A percentile compares a stretch with the other conserved stretches of the same genome.
These are phyloP conservation scores for Pteromalus puparum DNA, from an alignment of 1,140 invertebrate species.

Conservation along the genomic window DNA sequence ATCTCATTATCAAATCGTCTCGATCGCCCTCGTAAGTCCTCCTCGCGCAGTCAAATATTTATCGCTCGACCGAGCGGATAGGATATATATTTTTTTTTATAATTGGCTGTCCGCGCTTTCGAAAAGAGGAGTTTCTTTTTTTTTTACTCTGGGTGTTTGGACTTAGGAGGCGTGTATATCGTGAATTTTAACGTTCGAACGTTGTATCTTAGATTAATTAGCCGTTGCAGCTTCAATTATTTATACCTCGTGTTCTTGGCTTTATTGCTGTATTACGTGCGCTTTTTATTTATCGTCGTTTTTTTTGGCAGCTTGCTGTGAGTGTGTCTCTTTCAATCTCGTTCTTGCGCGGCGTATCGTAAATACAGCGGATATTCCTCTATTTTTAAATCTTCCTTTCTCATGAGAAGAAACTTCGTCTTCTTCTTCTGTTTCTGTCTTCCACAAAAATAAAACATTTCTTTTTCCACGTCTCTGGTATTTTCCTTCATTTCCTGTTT, in stretches of 20 bases:
- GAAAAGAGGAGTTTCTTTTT: not conserved
- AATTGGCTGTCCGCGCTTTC: constrained; percentile 1
- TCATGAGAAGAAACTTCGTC: not conserved
- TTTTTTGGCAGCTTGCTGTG: not conserved
- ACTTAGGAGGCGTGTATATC: not conserved
- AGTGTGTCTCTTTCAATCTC: not conserved
- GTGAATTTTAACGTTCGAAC: not conserved
- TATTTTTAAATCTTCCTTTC: constrained; percentile 32
- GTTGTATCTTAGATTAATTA: too few relatives aligned
- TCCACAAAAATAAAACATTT: constrained; percentile 25
- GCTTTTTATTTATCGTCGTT: not conserved
- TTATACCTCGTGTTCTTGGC: too few relatives aligned
- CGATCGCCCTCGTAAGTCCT: constrained; percentile 17
- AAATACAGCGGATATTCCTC: constrained; percentile 11
- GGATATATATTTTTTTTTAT: constrained; percentile 1
- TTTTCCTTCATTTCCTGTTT: constrained; percentile 24
- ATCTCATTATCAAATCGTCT: constrained; percentile 47
- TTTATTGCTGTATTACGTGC: too few relatives aligned
- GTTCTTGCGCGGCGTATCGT: not conserved
- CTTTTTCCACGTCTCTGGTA: constrained; percentile 18
- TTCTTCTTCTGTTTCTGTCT: not conserved
- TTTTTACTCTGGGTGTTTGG: not conserved
- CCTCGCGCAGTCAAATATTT: constrained; percentile 31
- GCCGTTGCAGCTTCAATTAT: too few relatives aligned
- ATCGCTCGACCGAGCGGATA: constrained; percentile 12